Conservation (phyloP, 2,113 vertebrate genomes). For the Crotalus helleri region DNA sequence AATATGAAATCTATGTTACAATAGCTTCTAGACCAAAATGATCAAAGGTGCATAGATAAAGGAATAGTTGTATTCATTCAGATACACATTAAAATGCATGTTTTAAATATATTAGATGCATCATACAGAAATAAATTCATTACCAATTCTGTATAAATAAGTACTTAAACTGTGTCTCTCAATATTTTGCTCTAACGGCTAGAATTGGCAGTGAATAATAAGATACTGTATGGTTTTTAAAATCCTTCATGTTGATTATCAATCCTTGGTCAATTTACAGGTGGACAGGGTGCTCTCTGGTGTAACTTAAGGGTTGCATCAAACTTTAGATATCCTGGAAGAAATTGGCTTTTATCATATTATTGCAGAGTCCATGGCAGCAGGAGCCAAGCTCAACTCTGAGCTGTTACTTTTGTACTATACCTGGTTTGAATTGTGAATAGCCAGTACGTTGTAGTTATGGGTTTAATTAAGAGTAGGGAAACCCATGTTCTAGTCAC, state of each 20-base stretch:
- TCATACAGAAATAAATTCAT: background rate
- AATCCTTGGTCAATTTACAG: background rate
- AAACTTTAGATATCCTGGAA: background rate
- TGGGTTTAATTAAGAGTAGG: background rate
- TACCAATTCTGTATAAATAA: background rate
- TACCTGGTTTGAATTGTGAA: background rate
- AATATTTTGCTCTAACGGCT: background rate
- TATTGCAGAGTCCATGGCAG: background rate
- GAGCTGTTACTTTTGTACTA: background rate
- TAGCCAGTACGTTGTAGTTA: background rate
- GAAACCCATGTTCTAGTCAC: background rate
- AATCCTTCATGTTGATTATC: background rate
- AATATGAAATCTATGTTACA: background rate
- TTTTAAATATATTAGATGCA: background rate
- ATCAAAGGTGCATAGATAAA: background rate
- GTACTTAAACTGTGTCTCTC: background rate
- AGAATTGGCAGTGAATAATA: background rate
- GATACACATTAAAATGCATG: background rate
- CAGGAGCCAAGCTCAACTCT: background rate
- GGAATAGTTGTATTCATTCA: background rate
- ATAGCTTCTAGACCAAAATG: background rate
- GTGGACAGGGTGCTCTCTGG: conserved; percentile 52
- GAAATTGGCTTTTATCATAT: background rate
- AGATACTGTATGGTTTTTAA: background rate
- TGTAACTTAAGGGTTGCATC: background rate